These are phyloP conservation scores for Thaleichthys pacificus DNA, from an alignment of 2,797 vertebrate species.

Conservation along the genomic window DNA sequence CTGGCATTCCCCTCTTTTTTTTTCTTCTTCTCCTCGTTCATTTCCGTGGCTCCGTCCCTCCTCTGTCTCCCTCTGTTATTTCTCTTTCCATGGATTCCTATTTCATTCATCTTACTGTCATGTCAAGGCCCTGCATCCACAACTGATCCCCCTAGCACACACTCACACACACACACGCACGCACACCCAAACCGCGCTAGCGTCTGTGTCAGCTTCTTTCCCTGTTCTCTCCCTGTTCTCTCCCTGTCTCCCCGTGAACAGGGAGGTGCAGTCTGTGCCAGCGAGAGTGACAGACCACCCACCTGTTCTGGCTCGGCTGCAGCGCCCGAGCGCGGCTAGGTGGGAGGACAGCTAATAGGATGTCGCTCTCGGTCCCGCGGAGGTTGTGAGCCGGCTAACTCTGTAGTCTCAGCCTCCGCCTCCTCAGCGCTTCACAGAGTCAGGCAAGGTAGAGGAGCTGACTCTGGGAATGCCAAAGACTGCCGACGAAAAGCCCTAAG, in stretches of 20 bases:
- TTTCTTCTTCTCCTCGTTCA: slow-evolving; percentile 49
- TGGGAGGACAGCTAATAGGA: slow-evolving; percentile 74
- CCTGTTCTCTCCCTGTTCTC: not conserved
- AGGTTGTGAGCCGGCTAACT: slow-evolving; percentile 36
- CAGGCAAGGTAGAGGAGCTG: slow-evolving; percentile 53
- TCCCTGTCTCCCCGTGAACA: not conserved
- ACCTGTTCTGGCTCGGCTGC: slow-evolving; percentile 62
- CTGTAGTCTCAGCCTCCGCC: slow-evolving; percentile 66
- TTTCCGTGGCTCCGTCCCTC: slow-evolving; percentile 50
- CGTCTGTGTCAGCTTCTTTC: not conserved
- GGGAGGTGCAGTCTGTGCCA: not conserved
- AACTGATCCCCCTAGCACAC: slow-evolving; percentile 29
- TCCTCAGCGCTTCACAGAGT: slow-evolving; percentile 50
- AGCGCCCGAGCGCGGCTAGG: slow-evolving; percentile 63
- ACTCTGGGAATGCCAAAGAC: slow-evolving; percentile 41
- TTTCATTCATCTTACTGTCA: not conserved
- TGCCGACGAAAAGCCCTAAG: slow-evolving; percentile 48
- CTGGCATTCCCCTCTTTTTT: slow-evolving; percentile 68
- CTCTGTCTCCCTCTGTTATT: slow-evolving; percentile 48
- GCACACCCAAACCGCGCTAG: not conserved
- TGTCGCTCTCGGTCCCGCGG: slow-evolving; percentile 71
- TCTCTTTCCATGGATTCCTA: not conserved
- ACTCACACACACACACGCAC: not conserved
- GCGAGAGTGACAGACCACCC: slow-evolving; percentile 70
- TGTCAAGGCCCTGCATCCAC: slow-evolving; percentile 1